Conservation (phyloP, 2,113 vertebrate species). For the Pelobates fuscus region DNA sequence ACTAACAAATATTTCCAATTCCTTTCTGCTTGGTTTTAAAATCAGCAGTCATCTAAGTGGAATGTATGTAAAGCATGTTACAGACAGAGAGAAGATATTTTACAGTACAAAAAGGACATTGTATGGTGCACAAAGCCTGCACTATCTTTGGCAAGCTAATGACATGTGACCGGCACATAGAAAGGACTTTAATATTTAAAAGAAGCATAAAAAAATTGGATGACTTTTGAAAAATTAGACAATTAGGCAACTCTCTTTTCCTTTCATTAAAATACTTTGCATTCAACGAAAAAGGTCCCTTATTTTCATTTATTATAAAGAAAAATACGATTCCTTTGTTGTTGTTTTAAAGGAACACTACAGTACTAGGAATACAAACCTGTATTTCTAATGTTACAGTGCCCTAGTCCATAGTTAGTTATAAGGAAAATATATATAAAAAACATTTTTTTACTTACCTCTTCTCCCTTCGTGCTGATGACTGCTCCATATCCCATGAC, state of each 20-base stretch:
- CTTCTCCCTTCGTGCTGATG: too few relatives aligned
- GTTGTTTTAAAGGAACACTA: too few relatives aligned
- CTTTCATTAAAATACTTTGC: not conserved
- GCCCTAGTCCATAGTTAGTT: too few relatives aligned
- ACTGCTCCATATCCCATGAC: too few relatives aligned
- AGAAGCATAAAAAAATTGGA: not conserved
- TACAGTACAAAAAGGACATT: slow-evolving; percentile 47
- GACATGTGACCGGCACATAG: slow-evolving; percentile 28
- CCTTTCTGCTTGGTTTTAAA: slow-evolving; percentile 41
- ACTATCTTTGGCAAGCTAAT: slow-evolving; percentile 38
- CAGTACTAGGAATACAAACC: too few relatives aligned
- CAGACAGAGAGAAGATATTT: slow-evolving; percentile 11
- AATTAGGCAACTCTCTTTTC: not conserved
- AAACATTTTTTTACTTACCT: too few relatives aligned
- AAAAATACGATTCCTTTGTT: not conserved
- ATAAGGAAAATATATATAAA: too few relatives aligned
- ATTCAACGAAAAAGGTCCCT: not conserved
- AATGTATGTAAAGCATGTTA: slow-evolving; percentile 41
- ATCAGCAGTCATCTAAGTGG: slow-evolving; percentile 42
- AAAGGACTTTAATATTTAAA: not conserved
- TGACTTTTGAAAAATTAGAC: not conserved
- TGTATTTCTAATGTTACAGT: too few relatives aligned
- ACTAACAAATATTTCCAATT: slow-evolving; percentile 45
- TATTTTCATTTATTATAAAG: not conserved
- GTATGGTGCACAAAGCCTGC: slow-evolving; percentile 36